These are phyloP conservation scores for Dendrocincla fuliginosa DNA, from an alignment of 2,797 vertebrate genomes.

Conservation along the genomic window DNA sequence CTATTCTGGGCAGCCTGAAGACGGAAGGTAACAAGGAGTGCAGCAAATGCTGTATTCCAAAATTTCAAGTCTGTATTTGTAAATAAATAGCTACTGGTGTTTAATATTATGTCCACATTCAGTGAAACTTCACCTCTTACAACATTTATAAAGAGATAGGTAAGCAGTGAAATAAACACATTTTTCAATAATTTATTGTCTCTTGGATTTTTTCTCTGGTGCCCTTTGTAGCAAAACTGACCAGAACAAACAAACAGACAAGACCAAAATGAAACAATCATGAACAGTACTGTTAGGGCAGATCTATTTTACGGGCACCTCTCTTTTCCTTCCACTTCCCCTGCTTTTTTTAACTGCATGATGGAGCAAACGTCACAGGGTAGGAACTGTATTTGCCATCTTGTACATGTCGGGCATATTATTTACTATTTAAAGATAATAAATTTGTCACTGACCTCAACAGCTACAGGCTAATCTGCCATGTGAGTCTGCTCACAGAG, in stretches of 20 bases:
- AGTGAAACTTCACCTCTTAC: neutral
- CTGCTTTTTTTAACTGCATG: neutral
- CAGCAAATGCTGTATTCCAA: neutral
- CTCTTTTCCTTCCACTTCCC: too few relatives aligned
- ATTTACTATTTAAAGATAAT: constrained; percentile 37
- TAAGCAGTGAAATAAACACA: constrained; percentile 40
- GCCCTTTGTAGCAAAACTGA: neutral
- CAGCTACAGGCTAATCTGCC: constrained; percentile 1
- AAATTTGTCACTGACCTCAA: constrained; percentile 18
- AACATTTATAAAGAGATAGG: neutral
- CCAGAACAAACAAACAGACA: neutral
- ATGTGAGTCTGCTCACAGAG: neutral
- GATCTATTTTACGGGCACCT: neutral
- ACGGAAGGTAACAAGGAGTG: neutral
- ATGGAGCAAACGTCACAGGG: neutral
- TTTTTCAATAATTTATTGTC: neutral
- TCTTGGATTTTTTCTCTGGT: neutral
- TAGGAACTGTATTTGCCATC: neutral
- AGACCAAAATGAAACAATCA: neutral
- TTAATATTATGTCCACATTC: neutral
- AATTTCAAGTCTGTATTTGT: neutral
- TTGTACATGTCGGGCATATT: neutral
- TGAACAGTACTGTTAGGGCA: neutral
- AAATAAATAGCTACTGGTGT: neutral
- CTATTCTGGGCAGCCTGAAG: neutral